Percentiles rank a stretch among this genome's conserved stretches.
Conservation (phyloP, 1,140 invertebrate genomes). For the Drosophila grimshawi region DNA sequence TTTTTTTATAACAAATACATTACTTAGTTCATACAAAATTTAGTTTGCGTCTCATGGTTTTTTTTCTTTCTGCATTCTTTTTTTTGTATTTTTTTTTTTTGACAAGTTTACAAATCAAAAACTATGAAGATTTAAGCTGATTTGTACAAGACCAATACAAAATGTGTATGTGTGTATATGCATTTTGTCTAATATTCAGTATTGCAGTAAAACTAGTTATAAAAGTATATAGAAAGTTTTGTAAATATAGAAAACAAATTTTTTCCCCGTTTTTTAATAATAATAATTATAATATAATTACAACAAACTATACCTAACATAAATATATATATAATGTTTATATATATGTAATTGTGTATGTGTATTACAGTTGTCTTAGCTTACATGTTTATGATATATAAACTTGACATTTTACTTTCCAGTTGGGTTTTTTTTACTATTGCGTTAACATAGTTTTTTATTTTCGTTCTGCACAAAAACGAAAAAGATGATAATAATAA, state of each 20-base stretch:
- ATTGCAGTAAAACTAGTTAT: constrained; percentile 12
- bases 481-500: not conserved
- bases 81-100: not conserved
- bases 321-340: constrained; percentile 39
- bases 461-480: constrained; percentile 12
- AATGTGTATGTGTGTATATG: constrained; percentile 27
- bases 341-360: constrained; percentile 22
- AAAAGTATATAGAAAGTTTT: constrained; percentile 16
- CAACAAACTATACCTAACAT: constrained; percentile 52
- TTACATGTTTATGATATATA: constrained; percentile 36
- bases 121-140: constrained; percentile 38
- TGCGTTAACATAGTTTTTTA: constrained; percentile 24
- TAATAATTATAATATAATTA: constrained; percentile 39
- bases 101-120: constrained; percentile 10
- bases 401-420: constrained; percentile 43
- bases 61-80: not conserved
- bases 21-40: constrained; percentile 15
- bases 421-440: constrained; percentile 17
- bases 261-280: constrained; percentile 13
- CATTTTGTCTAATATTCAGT: constrained; percentile 9
- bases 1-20: constrained; percentile 9
- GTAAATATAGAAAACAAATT: constrained; percentile 42
- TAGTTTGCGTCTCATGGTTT: constrained; percentile 2
- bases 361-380: constrained; percentile 33
- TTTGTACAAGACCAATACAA: constrained; percentile 42